phyloP scores from a whole-genome alignment of 2,797 vertebrate genomes.

The Atherinosoma microstoma region DNA sequence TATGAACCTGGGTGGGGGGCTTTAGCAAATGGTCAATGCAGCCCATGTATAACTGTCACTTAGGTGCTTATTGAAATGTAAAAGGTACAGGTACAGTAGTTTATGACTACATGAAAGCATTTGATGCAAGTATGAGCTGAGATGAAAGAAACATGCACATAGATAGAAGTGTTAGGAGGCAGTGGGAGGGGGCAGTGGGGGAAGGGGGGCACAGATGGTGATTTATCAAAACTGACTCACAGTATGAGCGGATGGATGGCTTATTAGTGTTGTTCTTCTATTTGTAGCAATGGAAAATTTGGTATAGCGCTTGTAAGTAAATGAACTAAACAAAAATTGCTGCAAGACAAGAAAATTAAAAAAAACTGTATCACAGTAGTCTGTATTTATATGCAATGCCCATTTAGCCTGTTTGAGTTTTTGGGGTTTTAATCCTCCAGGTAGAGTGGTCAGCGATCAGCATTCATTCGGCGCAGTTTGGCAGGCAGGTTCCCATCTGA shows the following conservation, averaged over 20 bases:
- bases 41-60: slow-evolving; percentile 22
- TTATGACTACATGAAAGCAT: slow-evolving; percentile 32
- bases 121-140: slow-evolving; percentile 38
- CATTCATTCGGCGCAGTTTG: slow-evolving; percentile 86
- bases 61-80: slow-evolving; percentile 43
- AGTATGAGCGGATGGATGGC: slow-evolving; percentile 80
- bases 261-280: slow-evolving; percentile 70
- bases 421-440: slow-evolving; percentile 29
- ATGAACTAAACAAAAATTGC: slow-evolving; percentile 50
- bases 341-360: slow-evolving; percentile 17
- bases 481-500: slow-evolving; percentile 85
- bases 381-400: slow-evolving; percentile 66
- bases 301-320: slow-evolving; percentile 51
- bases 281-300: slow-evolving; percentile 62
- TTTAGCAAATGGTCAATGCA: slow-evolving; percentile 41
- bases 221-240: slow-evolving; percentile 78
- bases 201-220: slow-evolving; percentile 75
- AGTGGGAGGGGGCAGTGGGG: slow-evolving; percentile 28
- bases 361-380: slow-evolving; percentile 63
- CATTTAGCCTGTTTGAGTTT: slow-evolving; percentile 58
- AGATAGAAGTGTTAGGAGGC: slow-evolving; percentile 38
- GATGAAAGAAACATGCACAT: slow-evolving; percentile 51
- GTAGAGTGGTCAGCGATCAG: slow-evolving; percentile 72
- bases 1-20: background rate
- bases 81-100: slow-evolving; percentile 8